Conservation (phyloP, 2,113 vertebrate species). For the Rallus limicola region DNA sequence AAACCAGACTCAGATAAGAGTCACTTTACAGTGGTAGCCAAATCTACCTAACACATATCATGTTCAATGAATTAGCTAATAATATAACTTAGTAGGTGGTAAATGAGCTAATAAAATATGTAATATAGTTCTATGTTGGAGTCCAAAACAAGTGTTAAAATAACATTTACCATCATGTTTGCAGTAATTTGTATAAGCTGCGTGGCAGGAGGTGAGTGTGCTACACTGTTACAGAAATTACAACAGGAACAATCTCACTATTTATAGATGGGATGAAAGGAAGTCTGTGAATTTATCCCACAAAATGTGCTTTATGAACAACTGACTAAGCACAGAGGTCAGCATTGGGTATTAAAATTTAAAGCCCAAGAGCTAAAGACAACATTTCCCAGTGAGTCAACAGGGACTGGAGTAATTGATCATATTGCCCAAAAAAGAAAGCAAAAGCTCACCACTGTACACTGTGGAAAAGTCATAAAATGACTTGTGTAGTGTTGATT, state of each 20-base stretch:
- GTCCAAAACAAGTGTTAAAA: constrained; percentile 71
- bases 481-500: not conserved
- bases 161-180: constrained; percentile 67
- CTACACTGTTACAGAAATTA: constrained; percentile 38
- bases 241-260: constrained; percentile 39
- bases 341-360: not conserved
- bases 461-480: not conserved
- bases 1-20: not conserved
- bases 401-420: not conserved
- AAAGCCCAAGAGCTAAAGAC: not conserved
- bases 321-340: not conserved
- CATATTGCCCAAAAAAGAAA: not conserved
- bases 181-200: constrained; percentile 57
- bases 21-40: constrained; percentile 19
- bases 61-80: constrained; percentile 72
- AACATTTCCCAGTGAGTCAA: not conserved
- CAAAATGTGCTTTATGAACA: not conserved
- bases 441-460: not conserved
- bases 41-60: constrained; percentile 26
- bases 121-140: constrained; percentile 78
- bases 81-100: constrained; percentile 70
- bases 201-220: constrained; percentile 12
- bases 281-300: not conserved
- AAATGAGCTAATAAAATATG: constrained; percentile 80
- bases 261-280: not conserved